These are phyloP conservation scores for Monochamus alternatus DNA, from an alignment of 2,888 invertebrate genomes.

Conservation along the genomic window DNA sequence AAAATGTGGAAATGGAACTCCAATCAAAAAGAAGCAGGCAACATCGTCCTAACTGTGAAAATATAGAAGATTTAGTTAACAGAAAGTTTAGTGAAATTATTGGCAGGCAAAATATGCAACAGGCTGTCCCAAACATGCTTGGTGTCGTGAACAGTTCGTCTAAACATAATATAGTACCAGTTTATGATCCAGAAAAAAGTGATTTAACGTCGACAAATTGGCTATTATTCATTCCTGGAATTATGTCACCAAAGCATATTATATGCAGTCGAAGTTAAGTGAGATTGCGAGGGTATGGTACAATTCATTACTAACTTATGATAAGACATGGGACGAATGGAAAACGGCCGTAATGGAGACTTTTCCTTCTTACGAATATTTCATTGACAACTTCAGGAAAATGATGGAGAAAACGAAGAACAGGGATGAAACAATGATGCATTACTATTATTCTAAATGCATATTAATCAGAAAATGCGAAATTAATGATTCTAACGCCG, in stretches of 20 bases:
- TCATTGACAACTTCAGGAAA: slow-evolving; percentile 54
- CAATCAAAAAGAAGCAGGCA: no score
- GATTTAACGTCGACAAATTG: background rate
- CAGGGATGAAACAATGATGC: slow-evolving; percentile 7
- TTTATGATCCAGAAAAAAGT: background rate
- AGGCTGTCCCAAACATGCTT: no score
- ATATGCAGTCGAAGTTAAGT: background rate
- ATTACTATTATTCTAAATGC: slow-evolving; percentile 19
- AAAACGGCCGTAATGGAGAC: slow-evolving; percentile 48
- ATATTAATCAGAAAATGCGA: slow-evolving; percentile 15
- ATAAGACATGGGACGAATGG: slow-evolving; percentile 48
- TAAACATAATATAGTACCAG: background rate
- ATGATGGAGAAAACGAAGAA: slow-evolving; percentile 56
- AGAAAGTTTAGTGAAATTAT: no score
- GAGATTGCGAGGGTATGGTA: background rate
- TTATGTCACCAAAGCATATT: background rate
- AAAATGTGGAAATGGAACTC: no score
- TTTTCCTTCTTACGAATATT: slow-evolving; percentile 55
- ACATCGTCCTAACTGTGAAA: no score
- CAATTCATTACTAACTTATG: background rate
- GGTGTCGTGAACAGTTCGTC: background rate
- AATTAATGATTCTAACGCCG: background rate
- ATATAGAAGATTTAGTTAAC: no score
- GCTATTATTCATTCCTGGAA: slow-evolving; percentile 1
- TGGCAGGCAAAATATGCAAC: no score